Base-by-base conservation (phyloP, 2,797 vertebrate genomes). In the Huso huso region DNA sequence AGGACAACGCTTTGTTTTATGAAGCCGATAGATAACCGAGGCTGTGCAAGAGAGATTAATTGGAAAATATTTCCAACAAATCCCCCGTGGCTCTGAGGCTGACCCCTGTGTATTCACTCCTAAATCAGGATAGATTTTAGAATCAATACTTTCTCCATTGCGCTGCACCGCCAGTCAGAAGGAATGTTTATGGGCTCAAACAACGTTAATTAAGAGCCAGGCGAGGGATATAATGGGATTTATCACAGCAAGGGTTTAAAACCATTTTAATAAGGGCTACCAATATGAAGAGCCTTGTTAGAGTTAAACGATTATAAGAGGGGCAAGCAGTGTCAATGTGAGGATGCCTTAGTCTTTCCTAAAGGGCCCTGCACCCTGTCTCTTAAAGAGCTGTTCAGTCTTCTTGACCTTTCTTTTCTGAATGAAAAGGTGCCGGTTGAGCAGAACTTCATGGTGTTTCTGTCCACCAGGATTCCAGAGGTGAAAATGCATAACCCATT, bases 121-220 rank as follows among this genome's bases (percentile, higher is more conserved):
- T 15, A 49, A 58, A 48, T 48, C 18, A 48, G 48, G 48, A 66
- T 57, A 66, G 12, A 49, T 61, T 51, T 60, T 66, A 50, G 61
- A 66, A 61, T 61, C 57, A 58, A 66, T 61, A 23, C 13, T 57
- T 60, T 61, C 55, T n/a, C 15, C 57, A n/a, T 37, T 12, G 8
- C 55, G 37, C 6, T 48, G n/a, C 11, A 23, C 63, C 50, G 68
- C 57, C 23, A 15, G 23, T 23, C 57, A 6, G 10, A 10, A 61
- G 55, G 13, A 65, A 12, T 55, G 12, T 61, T 9, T 12, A 51
- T 53, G 49, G 49, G 37, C n/a, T 13, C 50, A 13, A 52, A 66
- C 60, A 8, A 55, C 7, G 12, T 23, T 65, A 65, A 61, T 15
- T 64, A 61, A 51, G 50, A 65, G 23, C 10, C 23, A 49, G 63